phyloP scores from a whole-genome alignment of 2,888 invertebrate species.

The Beris chalybata region DNA sequence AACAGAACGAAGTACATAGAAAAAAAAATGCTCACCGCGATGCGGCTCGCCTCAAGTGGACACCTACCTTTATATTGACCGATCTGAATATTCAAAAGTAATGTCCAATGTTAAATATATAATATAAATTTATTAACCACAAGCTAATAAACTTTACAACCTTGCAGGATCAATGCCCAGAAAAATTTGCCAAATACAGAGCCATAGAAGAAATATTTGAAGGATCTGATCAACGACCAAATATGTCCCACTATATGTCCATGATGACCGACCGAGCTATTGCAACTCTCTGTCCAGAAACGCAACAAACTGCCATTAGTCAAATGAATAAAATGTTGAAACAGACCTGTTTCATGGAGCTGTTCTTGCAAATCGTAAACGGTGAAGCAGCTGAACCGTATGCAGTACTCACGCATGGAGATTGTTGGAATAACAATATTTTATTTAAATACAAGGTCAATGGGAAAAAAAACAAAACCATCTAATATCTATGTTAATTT shows the following conservation, averaged over 20 bases:
- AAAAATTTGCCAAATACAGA: constrained; percentile 42
- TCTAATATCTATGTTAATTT: not conserved
- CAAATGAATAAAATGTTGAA: constrained; percentile 42
- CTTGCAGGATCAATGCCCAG: constrained; percentile 44
- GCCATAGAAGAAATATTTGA: constrained; percentile 46
- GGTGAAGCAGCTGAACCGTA: constrained; percentile 48
- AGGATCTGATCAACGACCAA: constrained; percentile 42
- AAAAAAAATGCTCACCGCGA: too few relatives aligned
- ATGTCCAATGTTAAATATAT: not conserved
- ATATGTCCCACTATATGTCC: constrained; percentile 45
- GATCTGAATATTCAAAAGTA: too few relatives aligned
- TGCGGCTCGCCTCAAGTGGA: too few relatives aligned
- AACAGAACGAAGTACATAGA: too few relatives aligned
- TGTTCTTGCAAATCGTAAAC: constrained; percentile 42
- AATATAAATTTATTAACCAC: not conserved
- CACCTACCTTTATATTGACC: too few relatives aligned
- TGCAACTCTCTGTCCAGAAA: constrained; percentile 39
- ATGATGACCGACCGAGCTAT: constrained; percentile 44
- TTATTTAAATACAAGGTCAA: constrained; percentile 44
- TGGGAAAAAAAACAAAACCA: not conserved
- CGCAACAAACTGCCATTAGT: constrained; percentile 38
- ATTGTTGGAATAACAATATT: constrained; percentile 54
- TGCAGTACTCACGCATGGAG: constrained; percentile 51
- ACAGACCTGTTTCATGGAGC: constrained; percentile 42
- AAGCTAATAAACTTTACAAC: not conserved